Evolutionary conservation across 2,888 invertebrate genomes (phyloP).

Genomic region (Tipula unca): DNA sequence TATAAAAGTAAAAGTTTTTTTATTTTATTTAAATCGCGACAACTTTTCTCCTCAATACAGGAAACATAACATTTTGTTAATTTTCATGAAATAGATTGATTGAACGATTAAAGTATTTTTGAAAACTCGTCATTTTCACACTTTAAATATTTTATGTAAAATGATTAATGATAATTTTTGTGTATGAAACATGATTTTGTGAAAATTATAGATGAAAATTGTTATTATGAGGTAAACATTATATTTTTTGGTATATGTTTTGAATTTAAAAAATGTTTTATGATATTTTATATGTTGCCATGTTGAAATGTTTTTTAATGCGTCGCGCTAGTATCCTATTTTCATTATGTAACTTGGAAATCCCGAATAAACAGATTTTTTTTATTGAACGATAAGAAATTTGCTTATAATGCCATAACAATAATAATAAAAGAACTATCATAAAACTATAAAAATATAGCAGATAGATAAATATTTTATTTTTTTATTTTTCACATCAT

Average conservation of each 20-base stretch:
- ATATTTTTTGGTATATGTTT: neutral
- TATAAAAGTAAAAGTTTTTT: neutral
- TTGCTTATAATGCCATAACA: conserved; percentile 1
- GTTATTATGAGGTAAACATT: neutral
- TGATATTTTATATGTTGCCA: neutral
- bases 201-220: neutral
- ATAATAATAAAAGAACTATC: conserved; percentile 16
- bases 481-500: neutral
- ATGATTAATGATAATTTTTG: neutral
- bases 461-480: neutral
- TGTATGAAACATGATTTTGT: neutral
- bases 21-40: neutral
- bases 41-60: neutral
- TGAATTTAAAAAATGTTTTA: neutral
- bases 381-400: neutral
- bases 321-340: neutral
- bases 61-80: neutral
- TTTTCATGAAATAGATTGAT: conserved; percentile 8
- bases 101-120: conserved; percentile 14
- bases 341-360: neutral
- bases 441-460: conserved; percentile 3
- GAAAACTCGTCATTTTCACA: neutral
- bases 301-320: neutral
- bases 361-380: conserved; percentile 1
- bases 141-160: neutral